Conservation (phyloP, 2,113 vertebrate species). For the Colinus virginianus region DNA sequence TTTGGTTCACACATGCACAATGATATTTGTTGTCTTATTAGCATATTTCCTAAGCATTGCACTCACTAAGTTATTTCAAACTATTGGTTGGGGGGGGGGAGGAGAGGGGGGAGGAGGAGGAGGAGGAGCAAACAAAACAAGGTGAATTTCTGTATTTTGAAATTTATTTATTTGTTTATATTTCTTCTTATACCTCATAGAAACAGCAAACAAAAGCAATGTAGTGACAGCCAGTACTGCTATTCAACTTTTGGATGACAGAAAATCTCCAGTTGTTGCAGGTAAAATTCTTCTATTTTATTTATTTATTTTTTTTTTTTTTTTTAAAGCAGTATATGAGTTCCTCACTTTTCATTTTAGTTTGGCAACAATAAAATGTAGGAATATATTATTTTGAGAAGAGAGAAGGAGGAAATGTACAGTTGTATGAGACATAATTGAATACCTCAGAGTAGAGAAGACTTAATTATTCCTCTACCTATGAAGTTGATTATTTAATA, state of each 20-base stretch:
- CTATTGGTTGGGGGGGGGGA: too few relatives aligned
- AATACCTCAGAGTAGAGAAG: neutral
- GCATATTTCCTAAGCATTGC: neutral
- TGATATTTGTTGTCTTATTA: neutral
- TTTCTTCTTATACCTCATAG: slow-evolving; percentile 64
- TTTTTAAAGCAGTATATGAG: neutral
- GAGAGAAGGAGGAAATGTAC: neutral
- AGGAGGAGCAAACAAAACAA: too few relatives aligned
- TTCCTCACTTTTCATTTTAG: neutral
- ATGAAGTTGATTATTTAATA: neutral
- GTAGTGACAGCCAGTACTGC: slow-evolving; percentile 96
- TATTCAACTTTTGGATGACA: slow-evolving; percentile 95
- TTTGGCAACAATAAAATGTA: neutral
- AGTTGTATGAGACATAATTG: neutral
- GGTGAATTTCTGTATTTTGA: neutral
- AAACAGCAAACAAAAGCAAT: slow-evolving; percentile 91
- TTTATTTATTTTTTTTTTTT: neutral
- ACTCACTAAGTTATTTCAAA: neutral
- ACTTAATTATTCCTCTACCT: neutral
- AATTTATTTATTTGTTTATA: neutral
- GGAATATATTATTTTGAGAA: neutral
- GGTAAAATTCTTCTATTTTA: slow-evolving; percentile 78
- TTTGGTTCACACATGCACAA: neutral
- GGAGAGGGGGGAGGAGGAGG: too few relatives aligned
- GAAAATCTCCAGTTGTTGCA: slow-evolving; percentile 96